A percentile compares a stretch with the other conserved stretches of the same genome.
phyloP scores from a whole-genome alignment of 2,797 vertebrate species.

The Hemitrygon akajei region DNA sequence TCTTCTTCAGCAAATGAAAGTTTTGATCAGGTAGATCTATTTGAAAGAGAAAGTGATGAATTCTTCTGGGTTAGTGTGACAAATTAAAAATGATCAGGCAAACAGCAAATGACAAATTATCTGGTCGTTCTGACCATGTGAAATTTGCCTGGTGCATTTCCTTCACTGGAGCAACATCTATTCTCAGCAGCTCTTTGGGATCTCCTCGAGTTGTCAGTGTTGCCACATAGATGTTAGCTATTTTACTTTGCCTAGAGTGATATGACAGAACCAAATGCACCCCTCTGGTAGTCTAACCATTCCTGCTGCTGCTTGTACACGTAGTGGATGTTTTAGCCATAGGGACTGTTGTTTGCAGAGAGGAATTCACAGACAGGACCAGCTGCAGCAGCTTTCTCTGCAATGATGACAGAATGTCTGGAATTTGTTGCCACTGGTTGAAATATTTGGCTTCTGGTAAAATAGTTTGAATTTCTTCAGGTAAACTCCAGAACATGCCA shows the following conservation, averaged over 20 bases:
- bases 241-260: background rate
- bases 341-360: background rate
- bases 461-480: conserved; percentile 15
- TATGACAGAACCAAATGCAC: background rate
- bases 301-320: background rate
- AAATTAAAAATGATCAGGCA: background rate
- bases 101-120: background rate
- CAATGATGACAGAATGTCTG: conserved; percentile 26
- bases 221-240: too few species aligned
- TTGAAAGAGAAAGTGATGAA: background rate
- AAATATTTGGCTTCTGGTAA: conserved; percentile 33
- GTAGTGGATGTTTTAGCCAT: background rate
- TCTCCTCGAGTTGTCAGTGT: background rate
- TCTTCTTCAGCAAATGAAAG: background rate
- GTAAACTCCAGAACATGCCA: background rate
- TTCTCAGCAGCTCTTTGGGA: too few species aligned
- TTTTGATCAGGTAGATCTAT: background rate
- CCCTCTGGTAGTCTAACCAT: background rate
- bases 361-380: background rate
- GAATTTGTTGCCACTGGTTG: conserved; percentile 20
- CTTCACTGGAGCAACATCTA: background rate
- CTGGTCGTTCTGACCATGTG: background rate
- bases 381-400: background rate
- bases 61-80: background rate
- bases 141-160: background rate